Evolutionary conservation across 1,140 invertebrate genomes (phyloP), one percentile per base, ranked within the genome.

Genomic region (Drosophila tani): DNA sequence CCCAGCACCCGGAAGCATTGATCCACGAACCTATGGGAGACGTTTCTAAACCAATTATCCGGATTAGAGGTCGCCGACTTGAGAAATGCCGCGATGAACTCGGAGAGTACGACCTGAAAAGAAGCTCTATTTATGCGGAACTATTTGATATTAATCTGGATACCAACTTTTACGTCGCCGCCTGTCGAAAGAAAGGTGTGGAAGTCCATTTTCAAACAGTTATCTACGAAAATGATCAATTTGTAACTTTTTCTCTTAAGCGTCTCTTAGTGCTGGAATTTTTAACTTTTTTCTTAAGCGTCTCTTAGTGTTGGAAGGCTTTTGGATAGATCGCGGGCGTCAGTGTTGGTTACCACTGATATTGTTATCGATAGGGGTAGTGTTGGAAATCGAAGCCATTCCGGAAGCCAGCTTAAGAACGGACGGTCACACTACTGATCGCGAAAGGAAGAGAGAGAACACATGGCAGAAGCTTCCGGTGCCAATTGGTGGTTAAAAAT

Each of bases 1-100:
- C 81, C 84, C 14, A 88, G 5, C 0, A 51, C 69, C 0, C 35
- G 19, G 27, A 87, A 87, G 32, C 84, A 88, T 35, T 87, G 84
- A 2, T 63, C 56, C 15, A 87, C 84, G 59, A 87, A 88, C 9
- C 56, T 38, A 41, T 87, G 77, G 1, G 84, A 69, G 35, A 66
- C 49, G 35, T 50, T 51, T 8, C 5, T 15, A 5, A 50, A 8
- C 84, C 84, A 87, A 14, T 71, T 78, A 3, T 68, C 40, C 0
- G 83, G 84, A 59, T 65, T 45, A 5, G 49, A 24, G 7, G 51
- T 50, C 6, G 79, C 68, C 5, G 66, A 40, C 21, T 53, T 40
- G 8, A 84, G 53, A 9, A 85, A 85, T 1, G 59, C 64, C 24
- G 17, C 29, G 0, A 45, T 45, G 19, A 69, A 84, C 24, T 67